phyloP scores from a whole-genome alignment of 2,888 invertebrate genomes.

The Diogma glabrata region DNA sequence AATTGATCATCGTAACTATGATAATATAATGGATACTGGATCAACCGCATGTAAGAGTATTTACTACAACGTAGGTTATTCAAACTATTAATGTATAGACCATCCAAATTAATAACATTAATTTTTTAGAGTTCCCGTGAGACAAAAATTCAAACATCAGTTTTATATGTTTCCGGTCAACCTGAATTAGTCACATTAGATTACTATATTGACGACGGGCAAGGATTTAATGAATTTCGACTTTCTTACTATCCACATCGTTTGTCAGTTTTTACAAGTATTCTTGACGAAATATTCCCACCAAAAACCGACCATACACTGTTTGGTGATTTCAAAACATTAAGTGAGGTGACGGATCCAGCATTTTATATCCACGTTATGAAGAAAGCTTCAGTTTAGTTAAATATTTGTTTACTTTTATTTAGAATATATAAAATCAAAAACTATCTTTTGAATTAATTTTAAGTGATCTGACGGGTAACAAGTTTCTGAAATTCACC shows the following conservation, averaged over 20 bases:
- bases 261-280: conserved; percentile 54
- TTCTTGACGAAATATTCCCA: conserved; percentile 61
- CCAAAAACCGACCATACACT: conserved; percentile 51
- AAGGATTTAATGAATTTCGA: conserved; percentile 51
- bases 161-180: conserved; percentile 64
- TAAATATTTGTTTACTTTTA: no score
- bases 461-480: no score
- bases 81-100: conserved; percentile 1
- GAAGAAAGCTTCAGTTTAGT: no score
- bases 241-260: conserved; percentile 81
- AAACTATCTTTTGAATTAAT: no score
- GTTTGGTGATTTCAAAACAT: conserved; percentile 69
- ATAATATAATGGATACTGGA: conserved; percentile 64
- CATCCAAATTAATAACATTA: background rate
- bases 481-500: no score
- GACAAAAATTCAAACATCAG: conserved; percentile 74
- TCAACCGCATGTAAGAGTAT: conserved; percentile 70
- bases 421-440: no score
- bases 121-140: conserved; percentile 60
- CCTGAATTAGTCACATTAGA: conserved; percentile 71
- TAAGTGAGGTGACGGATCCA: conserved; percentile 51
- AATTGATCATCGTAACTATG: conserved; percentile 85
- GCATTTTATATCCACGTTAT: conserved; percentile 79
- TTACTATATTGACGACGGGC: conserved; percentile 58
- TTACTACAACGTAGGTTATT: conserved; percentile 70